These are phyloP conservation scores for Netelia fuscicornis DNA, from an alignment of 2,888 invertebrate genomes.

Conservation along the genomic window DNA sequence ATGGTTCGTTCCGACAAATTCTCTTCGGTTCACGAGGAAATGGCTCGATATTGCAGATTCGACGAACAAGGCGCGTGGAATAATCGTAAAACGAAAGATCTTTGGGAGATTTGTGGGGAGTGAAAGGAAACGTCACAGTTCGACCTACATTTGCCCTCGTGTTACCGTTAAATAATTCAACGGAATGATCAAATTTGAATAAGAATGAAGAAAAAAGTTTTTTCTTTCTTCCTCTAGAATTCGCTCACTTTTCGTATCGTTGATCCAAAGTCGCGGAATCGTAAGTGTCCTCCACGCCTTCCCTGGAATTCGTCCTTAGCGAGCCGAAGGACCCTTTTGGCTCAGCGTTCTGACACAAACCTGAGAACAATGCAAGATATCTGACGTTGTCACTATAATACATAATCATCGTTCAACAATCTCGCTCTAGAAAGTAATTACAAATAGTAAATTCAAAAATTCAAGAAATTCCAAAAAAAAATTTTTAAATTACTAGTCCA, in stretches of 20 bases:
- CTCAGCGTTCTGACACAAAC: constrained; percentile 77
- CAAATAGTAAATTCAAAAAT: too few species aligned
- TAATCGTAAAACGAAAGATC: constrained; percentile 16
- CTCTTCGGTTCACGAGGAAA: constrained; percentile 25
- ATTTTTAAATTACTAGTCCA: neutral
- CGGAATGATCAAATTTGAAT: neutral
- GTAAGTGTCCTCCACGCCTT: constrained; percentile 70
- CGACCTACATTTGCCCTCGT: neutral
- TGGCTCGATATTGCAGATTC: constrained; percentile 48
- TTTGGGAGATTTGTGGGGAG: constrained; percentile 14
- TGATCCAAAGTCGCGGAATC: constrained; percentile 68
- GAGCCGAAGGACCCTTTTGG: constrained; percentile 67
- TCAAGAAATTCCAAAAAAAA: too few species aligned
- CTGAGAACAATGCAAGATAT: constrained; percentile 68
- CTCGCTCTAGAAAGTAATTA: neutral
- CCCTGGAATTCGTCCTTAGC: constrained; percentile 49
- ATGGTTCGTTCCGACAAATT: neutral
- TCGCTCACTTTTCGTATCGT: constrained; percentile 70
- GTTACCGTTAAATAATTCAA: neutral
- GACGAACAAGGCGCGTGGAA: constrained; percentile 11
- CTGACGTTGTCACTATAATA: neutral
- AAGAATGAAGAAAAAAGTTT: neutral
- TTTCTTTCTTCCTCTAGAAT: neutral
- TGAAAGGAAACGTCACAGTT: neutral
- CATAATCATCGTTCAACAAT: neutral